Evolutionary conservation across 2,113 vertebrate genomes (phyloP).

Genomic region (Vombatus ursinus): DNA sequence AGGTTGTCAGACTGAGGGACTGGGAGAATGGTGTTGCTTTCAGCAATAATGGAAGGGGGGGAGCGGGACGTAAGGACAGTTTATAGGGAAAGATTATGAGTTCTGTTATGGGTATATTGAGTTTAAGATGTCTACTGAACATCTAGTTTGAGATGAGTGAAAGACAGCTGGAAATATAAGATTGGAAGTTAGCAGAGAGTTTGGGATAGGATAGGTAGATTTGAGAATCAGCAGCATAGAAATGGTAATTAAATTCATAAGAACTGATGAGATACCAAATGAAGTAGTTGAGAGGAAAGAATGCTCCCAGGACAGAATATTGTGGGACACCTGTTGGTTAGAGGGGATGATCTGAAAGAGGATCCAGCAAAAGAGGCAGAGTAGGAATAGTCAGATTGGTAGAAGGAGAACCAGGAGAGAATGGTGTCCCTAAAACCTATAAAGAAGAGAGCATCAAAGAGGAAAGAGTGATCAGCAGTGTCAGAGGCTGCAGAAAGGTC

Average conservation of each 20-base stretch:
- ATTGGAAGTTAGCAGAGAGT: background rate
- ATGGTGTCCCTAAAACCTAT: background rate
- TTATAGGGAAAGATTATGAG: background rate
- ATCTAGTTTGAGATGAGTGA: background rate
- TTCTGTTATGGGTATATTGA: background rate
- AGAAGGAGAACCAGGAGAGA: background rate
- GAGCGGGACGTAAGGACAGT: background rate
- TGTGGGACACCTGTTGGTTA: background rate
- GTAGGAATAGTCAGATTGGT: background rate
- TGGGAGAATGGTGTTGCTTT: background rate
- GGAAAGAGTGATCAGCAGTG: background rate
- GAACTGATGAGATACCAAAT: background rate
- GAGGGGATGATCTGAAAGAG: background rate
- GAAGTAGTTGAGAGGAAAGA: background rate
- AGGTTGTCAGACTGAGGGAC: background rate
- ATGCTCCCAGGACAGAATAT: background rate
- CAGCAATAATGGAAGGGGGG: background rate
- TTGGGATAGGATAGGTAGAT: background rate
- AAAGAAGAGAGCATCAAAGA: background rate
- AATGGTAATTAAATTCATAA: background rate
- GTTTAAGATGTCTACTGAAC: background rate
- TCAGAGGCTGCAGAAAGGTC: background rate
- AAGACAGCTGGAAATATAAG: background rate
- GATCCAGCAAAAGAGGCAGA: background rate
- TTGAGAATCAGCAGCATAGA: background rate